These are phyloP conservation scores for Turritopsis dohrnii DNA, from an alignment of 30 jellyfish, hydroid and myxozoan genomes.

Conservation along the genomic window DNA sequence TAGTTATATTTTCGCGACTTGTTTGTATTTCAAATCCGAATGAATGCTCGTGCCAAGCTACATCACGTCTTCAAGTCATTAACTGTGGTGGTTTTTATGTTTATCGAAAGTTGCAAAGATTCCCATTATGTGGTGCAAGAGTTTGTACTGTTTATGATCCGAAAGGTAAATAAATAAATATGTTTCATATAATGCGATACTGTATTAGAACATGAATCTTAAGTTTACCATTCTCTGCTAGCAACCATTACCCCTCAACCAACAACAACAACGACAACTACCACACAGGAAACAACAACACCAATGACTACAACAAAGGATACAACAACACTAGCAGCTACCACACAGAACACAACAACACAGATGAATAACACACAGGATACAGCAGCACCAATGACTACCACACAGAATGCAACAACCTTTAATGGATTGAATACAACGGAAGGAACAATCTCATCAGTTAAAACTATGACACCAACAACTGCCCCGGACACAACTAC, in stretches of 20 bases:
- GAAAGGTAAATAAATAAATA: background rate
- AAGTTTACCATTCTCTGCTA: background rate
- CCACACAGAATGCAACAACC: background rate
- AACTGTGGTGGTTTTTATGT: background rate
- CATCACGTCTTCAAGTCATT: background rate
- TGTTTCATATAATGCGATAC: too few species aligned
- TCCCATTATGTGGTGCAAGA: slow-evolving; percentile 13
- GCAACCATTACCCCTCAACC: background rate
- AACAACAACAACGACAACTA: background rate
- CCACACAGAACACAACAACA: background rate
- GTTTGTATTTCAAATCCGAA: background rate
- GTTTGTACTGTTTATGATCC: slow-evolving; percentile 9
- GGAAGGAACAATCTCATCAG: background rate
- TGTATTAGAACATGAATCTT: background rate
- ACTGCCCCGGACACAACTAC: background rate
- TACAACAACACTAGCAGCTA: background rate
- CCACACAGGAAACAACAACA: background rate
- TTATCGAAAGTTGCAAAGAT: background rate
- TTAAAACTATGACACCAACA: background rate
- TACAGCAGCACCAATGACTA: background rate
- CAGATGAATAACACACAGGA: background rate
- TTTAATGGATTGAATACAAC: background rate
- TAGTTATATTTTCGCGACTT: background rate
- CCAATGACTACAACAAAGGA: slow-evolving; percentile 3
- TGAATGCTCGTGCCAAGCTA: slow-evolving; percentile 3